Evolutionary conservation across 2,113 vertebrate genomes (phyloP), one percentile per base, ranked within the genome.

Genomic region (Leptobrachium leishanense): DNA sequence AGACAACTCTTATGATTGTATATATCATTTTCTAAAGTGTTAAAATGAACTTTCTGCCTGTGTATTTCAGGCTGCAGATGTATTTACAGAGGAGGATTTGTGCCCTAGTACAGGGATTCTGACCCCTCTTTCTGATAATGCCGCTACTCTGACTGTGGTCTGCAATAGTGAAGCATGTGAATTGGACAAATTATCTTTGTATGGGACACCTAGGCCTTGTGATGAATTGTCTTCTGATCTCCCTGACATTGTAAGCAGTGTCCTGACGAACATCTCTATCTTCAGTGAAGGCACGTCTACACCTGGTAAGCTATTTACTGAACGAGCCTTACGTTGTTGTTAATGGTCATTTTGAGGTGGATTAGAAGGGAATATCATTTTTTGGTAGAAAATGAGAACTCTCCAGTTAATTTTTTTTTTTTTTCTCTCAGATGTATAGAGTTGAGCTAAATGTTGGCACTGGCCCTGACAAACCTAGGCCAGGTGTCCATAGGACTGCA

Each of bases 141-240:
- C 92, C 11, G 92, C 93, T 12, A 3, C 96, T 79, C 92, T 99
- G 80, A 92, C 91, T 66, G 1, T 97, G n/a, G 82, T 96, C 20
- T 77, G 77, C 54, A 57, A 87, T 2, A 82, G 83, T 43, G 76
- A 83, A 43, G 11, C 67, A 0, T 72, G 63, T 66, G 84, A 83
- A 20, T 66, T 74, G 71, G 85, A 86, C 20, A 65, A 2, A 5
- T 68, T 54, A 59, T 46, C 40, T 63, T 79, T 86, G 31, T 83
- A 84, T 69, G 67, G 81, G 5, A 63, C 39, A 59, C 43, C 80
- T 13, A 63, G 81, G 2, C 80, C 77, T 1, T 69, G 83, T n/a
- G 75, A 82, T 6, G 88, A 90, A 6, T 44, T 1, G 5, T 55
- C 72, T n/a, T 42, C 86, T 6, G 85, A 90, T 2, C 82, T 95